Evolutionary conservation across 2,113 vertebrate species (phyloP).

Genomic region (Sprattus sprattus): DNA sequence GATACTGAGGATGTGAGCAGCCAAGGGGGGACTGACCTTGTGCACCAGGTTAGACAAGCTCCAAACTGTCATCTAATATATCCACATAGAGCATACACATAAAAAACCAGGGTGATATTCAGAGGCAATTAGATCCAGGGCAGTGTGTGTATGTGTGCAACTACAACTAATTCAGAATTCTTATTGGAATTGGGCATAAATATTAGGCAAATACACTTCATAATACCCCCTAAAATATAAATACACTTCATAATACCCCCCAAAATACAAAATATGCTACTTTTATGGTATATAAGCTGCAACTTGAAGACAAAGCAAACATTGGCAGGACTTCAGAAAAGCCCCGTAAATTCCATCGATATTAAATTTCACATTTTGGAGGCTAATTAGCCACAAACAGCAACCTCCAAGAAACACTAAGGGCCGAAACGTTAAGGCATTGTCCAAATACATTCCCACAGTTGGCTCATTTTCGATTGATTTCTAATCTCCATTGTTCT

Average conservation of each 20-base stretch:
- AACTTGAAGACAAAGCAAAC: not conserved
- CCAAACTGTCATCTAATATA: not conserved
- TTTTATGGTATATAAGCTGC: not conserved
- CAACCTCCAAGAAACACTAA: not conserved
- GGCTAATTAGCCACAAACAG: not conserved
- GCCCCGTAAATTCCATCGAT: not conserved
- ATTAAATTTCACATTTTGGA: not conserved
- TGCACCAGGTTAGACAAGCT: not conserved
- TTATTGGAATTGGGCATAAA: not conserved
- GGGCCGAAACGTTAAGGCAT: no score
- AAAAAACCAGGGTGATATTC: not conserved
- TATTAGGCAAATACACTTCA: no score
- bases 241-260: no score
- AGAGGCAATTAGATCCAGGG: not conserved
- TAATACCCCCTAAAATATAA: no score
- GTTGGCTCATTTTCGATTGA: not conserved
- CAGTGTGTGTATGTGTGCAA: not conserved
- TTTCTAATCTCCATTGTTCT: not conserved
- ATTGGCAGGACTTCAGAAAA: not conserved
- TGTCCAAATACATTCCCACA: not conserved
- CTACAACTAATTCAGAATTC: not conserved
- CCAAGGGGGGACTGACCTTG: not conserved
- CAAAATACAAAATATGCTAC: no score
- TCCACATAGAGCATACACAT: not conserved
- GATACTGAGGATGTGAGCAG: not conserved